Evolutionary conservation across 1,140 invertebrate species (phyloP).

Genomic region (Temnothorax longispinosus): DNA sequence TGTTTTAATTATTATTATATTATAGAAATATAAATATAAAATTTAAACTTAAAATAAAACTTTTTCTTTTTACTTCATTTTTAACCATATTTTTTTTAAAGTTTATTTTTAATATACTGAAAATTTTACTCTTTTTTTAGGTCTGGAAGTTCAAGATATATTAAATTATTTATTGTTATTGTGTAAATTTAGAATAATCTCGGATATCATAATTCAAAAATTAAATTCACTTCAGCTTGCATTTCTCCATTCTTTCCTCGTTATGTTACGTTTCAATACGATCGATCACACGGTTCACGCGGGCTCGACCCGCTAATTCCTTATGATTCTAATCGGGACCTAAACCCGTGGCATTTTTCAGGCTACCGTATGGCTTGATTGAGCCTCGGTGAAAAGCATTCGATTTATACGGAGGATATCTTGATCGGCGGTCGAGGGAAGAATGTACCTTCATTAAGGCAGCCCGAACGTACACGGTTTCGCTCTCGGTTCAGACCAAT

Average conservation of each 20-base stretch:
- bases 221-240: neutral
- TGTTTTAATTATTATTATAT: neutral
- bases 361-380: conserved; percentile 75
- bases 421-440: conserved; percentile 73
- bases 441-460: conserved; percentile 77
- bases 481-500: conserved; percentile 73
- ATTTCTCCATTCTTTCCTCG: neutral
- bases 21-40: neutral
- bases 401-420: conserved; percentile 75
- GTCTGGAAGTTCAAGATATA: neutral
- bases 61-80: neutral
- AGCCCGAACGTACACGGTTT: conserved; percentile 73
- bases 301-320: conserved; percentile 20
- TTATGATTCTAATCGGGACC: conserved; percentile 70
- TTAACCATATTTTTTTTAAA: neutral
- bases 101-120: neutral
- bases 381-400: conserved; percentile 76
- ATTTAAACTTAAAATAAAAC: neutral
- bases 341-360: conserved; percentile 69
- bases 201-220: neutral
- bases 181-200: neutral
- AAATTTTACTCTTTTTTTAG: neutral
- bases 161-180: neutral
- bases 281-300: conserved; percentile 27
- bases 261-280: neutral